Base-by-base conservation (phyloP, 2,113 vertebrate genomes). In the Syngnathus typhle region DNA sequence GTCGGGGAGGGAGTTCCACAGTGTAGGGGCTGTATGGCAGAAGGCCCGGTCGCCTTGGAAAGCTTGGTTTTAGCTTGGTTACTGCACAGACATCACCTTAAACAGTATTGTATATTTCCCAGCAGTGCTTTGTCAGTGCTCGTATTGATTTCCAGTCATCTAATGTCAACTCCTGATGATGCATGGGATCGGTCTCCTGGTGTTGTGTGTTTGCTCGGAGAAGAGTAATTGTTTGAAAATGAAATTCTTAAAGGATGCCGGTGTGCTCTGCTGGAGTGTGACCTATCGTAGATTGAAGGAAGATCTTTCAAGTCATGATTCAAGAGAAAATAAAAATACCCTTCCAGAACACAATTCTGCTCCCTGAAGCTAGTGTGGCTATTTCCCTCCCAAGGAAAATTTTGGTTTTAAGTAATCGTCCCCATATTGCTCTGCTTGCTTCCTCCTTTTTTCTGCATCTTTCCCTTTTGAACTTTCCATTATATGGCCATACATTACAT, bases 211-310 rank as follows among this genome's bases (percentile, higher is more conserved):
- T 66, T 73, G 67, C 46, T n/a, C 47, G 16, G 32, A 63, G 59
- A 58, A 6, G 38, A 63, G n/a, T 18, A 59, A 75, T 61, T 27
- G 68, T 64, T 62, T 44, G 68, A 63, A 65, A 75, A 60, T 67
- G 61, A 79, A 68, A 66, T 80, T 38, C 38, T 74, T 79, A 52
- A 59, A 75, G 72, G 43, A 72, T 70, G 52, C 23, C 2, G 47
- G 6, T 19, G 18, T 49, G 47, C 44, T 74, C 55, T 23, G 63
- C 39, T 49, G 36, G 61, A 66, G 21, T 16, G 32, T 74, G 37
- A 15, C 69, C 71, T 61, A 6, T 44, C 62, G 74, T 46, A 43
- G 32, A 60, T 51, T 70, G 70, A 51, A 62, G 41, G 64, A 47
- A 59, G 54, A 72, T 64, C 70, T 73, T 75, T 79, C 6, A 41